Conservation (phyloP, 2,113 vertebrate genomes). For the Rhodinocichla rosea region DNA sequence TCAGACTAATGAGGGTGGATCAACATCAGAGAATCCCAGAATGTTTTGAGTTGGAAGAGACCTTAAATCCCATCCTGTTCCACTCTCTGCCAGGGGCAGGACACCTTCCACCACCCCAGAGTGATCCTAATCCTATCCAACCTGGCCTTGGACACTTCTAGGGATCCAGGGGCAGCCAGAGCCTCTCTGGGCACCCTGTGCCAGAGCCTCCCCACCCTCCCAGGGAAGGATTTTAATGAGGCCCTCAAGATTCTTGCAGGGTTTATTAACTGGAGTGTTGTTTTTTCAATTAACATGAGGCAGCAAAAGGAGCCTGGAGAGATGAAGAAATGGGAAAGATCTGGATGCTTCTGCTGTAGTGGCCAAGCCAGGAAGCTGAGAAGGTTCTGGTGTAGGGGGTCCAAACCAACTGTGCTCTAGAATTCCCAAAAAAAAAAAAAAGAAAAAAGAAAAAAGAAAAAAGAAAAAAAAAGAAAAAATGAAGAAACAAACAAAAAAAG, state of each 20-base stretch:
- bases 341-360: neutral
- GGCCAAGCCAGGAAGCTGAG: neutral
- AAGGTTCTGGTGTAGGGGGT: neutral
- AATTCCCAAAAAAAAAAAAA: neutral
- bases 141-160: neutral
- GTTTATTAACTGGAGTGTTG: neutral
- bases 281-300: accelerated
- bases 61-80: accelerated
- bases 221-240: neutral
- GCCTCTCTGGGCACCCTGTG: neutral
- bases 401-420: neutral
- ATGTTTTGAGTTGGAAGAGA: neutral
- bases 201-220: accelerated
- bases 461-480: no score
- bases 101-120: neutral
- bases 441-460: neutral
- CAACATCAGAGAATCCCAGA: neutral
- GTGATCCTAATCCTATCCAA: accelerated
- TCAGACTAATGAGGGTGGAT: neutral
- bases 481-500: no score
- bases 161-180: neutral
- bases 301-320: neutral
- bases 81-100: neutral
- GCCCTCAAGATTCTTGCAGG: neutral
- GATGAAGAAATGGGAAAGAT: neutral